phyloP scores from a whole-genome alignment of 2,797 vertebrate genomes.

The Peromyscus eremicus region DNA sequence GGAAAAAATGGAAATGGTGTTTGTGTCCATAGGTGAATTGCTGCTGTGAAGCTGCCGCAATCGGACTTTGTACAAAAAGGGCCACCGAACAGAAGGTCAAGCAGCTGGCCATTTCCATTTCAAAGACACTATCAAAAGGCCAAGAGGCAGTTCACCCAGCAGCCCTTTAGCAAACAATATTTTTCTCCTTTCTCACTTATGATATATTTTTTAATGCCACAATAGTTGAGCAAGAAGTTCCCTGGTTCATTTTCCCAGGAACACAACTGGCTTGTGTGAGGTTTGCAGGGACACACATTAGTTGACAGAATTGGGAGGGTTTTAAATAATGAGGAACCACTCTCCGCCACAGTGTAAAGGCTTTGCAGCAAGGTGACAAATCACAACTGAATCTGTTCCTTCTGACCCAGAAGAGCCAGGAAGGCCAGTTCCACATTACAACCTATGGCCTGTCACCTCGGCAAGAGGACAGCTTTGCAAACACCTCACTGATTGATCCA shows the following conservation, averaged over 20 bases:
- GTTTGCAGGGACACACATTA: conserved; percentile 87
- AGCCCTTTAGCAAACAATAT: conserved; percentile 91
- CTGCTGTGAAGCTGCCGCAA: conserved; percentile 90
- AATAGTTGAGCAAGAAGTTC: conserved; percentile 88
- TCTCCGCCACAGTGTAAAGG: conserved; percentile 91
- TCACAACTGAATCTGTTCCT: conserved; percentile 88
- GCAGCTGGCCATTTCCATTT: conserved; percentile 99
- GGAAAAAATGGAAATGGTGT: conserved; percentile 84
- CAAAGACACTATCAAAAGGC: conserved; percentile 95
- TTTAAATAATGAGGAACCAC: conserved; percentile 93
- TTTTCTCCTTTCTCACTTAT: conserved; percentile 92
- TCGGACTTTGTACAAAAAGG: conserved; percentile 96
- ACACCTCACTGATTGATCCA: conserved; percentile 83
- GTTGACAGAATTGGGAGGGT: conserved; percentile 90
- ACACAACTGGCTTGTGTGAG: conserved; percentile 88
- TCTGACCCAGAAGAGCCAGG: conserved; percentile 86
- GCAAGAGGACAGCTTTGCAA: conserved; percentile 87
- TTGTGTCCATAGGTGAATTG: conserved; percentile 91
- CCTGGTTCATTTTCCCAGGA: conserved; percentile 91
- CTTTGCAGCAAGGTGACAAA: conserved; percentile 92
- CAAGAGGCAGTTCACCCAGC: conserved; percentile 91
- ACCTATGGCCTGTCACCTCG: conserved; percentile 91
- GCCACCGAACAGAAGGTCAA: conserved; percentile 98
- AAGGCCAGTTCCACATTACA: conserved; percentile 91
- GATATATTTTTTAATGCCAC: conserved; percentile 93